Base-by-base conservation (phyloP, 2,797 vertebrate species). In the Danio albolineatus region DNA sequence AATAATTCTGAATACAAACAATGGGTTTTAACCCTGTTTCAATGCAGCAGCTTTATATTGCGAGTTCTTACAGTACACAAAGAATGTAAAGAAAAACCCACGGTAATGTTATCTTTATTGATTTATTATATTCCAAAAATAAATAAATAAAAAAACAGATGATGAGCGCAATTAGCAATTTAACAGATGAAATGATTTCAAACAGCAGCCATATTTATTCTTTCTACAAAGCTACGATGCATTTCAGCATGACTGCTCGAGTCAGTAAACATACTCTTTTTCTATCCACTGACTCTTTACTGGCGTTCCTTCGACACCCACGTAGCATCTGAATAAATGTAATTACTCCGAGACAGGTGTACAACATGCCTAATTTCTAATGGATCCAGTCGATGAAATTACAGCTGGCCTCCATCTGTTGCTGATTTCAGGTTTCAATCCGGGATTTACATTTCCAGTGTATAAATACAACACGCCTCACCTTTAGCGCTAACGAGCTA, bases 321-420 rank as follows among this genome's bases (percentile, higher is more conserved):
- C 43, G 39, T 88, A 86, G 85, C 88, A 88, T 86, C 88, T 88
- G 87, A 83, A 89, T 57, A 64, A 85, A 89, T 86, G 87, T 80
- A 57, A 48, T 49, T 84, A 79, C 67, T 84, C 66, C 60, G 73
- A 86, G 82, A 85, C 87, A 88, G 87, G 85, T 84, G 85, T 67
- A 65, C 48, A 81, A 88, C 57, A 69, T 13, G 81, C 85, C 82
- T 87, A 69, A 75, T 79, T 86, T 82, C 66, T 86, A 84, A 89
- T 83, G 85, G 80, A 89, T 75, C 53, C 80, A 87, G 83, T 77
- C 82, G 28, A 82, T 83, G 76, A 88, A 92, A 90, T 84, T 21
- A 87, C 78, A 89, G 79, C 85, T 69, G 64, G 81, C 81, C 85
- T 85, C 88, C 88, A 89, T 92, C 87, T 90, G 89, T 72, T 91